Percentiles rank a stretch among this genome's conserved stretches.
Conservation (phyloP, 2,113 vertebrate genomes). For the Elephas maximus region DNA sequence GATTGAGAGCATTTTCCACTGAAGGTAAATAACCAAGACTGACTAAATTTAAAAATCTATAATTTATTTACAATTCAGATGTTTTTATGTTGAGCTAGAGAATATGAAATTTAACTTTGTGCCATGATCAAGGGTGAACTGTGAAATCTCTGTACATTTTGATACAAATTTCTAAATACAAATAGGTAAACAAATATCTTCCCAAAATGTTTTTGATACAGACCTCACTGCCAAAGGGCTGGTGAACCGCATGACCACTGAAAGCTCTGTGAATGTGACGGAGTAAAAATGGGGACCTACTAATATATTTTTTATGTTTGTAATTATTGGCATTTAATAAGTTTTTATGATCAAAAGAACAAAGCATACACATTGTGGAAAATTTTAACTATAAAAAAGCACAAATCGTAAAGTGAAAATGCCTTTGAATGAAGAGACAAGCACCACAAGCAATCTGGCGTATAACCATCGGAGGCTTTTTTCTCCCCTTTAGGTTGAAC, state of each 20-base stretch:
- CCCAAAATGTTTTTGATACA: not conserved
- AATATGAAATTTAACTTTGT: not conserved
- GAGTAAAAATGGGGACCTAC: not conserved
- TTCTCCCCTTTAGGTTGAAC: not conserved
- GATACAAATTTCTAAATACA: not conserved
- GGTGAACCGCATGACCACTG: not conserved
- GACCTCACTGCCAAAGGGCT: not conserved
- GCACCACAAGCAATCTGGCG: not conserved
- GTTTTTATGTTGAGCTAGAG: not conserved
- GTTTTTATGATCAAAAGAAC: not conserved
- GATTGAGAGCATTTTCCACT: not conserved
- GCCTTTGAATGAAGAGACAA: not conserved
- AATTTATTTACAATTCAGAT: slow-evolving; percentile 19
- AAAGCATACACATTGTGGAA: not conserved
- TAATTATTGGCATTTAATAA: not conserved
- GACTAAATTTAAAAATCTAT: not conserved
- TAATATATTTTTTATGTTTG: not conserved
- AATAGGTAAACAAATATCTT: not conserved
- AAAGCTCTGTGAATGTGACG: not conserved
- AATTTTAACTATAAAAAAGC: not conserved
- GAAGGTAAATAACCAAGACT: slow-evolving; percentile 30
- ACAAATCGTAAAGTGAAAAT: not conserved
- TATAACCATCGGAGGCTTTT: not conserved
- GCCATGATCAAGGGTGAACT: not conserved
- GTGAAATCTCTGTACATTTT: not conserved